These are phyloP conservation scores for Drosophila seclusa DNA, from an alignment of 2,888 invertebrate species.

Conservation along the genomic window DNA sequence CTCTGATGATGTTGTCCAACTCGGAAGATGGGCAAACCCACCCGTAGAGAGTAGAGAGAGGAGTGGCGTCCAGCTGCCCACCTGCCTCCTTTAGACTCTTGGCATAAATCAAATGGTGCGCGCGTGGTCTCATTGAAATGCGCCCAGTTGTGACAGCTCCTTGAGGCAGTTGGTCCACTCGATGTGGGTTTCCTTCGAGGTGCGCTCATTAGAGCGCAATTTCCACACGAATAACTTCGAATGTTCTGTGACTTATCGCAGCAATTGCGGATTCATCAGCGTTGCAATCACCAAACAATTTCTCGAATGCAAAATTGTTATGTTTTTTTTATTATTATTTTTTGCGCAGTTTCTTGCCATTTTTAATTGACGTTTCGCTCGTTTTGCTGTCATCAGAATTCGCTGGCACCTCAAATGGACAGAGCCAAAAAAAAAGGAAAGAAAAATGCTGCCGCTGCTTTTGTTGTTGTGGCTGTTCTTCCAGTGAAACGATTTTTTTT, in stretches of 20 bases:
- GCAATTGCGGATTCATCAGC: conserved; percentile 54
- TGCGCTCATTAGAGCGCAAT: conserved; percentile 70
- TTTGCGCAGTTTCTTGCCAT: conserved; percentile 25
- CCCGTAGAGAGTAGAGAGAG: background rate
- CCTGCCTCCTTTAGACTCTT: conserved; percentile 44
- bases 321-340: conserved; percentile 24
- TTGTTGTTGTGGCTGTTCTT: conserved; percentile 4
- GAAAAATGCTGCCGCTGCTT: background rate
- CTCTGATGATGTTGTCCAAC: conserved; percentile 23
- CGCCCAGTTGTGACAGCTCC: conserved; percentile 42
- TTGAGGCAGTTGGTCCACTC: conserved; percentile 18
- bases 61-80: conserved; percentile 1
- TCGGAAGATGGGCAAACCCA: background rate
- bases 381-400: conserved; percentile 71
- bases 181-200: conserved; percentile 17
- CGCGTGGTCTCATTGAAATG: conserved; percentile 71
- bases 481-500: conserved; percentile 25
- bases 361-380: conserved; percentile 73
- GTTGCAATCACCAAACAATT: conserved; percentile 56
- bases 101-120: conserved; percentile 71
- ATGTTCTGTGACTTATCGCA: conserved; percentile 81
- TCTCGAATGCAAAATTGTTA: conserved; percentile 25
- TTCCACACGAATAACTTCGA: conserved; percentile 81
- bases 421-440: conserved; percentile 26
- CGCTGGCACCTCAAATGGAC: conserved; percentile 57